Conservation (phyloP, 2,797 vertebrate species). For the Molossus molossus region DNA sequence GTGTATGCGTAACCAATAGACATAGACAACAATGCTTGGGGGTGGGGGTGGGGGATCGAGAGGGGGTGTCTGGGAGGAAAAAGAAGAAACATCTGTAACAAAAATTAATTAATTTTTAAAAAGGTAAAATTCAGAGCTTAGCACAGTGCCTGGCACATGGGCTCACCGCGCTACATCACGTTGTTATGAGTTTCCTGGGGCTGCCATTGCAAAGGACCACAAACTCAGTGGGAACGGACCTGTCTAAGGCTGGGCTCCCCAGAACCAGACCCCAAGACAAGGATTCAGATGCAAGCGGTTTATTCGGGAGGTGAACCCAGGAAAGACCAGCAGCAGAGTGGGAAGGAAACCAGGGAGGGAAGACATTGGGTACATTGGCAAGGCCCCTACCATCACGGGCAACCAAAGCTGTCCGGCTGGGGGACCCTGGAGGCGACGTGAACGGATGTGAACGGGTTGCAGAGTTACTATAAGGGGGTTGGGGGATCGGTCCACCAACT, state of each 20-base stretch:
- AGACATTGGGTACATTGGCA: not conserved
- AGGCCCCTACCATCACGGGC: not conserved
- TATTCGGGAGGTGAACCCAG: not conserved
- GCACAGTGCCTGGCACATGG: not conserved
- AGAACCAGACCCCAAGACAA: not conserved
- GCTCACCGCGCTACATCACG: not conserved
- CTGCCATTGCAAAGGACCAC: not conserved
- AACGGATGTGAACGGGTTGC: accelerated
- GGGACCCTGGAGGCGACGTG: not conserved
- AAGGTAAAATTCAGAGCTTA: not conserved
- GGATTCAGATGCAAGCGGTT: not conserved
- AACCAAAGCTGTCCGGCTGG: not conserved
- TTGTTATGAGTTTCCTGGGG: not conserved
- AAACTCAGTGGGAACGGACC: not conserved
- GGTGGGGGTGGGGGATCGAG: no score
- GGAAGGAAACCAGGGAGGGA: not conserved
- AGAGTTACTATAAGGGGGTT: not conserved
- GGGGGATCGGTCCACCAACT: no score
- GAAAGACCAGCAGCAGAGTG: not conserved
- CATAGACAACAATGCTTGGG: no score
- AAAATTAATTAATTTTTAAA: no score
- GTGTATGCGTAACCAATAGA: no score
- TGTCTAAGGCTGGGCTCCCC: not conserved
- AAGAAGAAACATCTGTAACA: no score
- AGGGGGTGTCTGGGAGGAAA: no score